Conservation (phyloP, 2,797 vertebrate species). For the Enteromius afrohamiltoni region DNA sequence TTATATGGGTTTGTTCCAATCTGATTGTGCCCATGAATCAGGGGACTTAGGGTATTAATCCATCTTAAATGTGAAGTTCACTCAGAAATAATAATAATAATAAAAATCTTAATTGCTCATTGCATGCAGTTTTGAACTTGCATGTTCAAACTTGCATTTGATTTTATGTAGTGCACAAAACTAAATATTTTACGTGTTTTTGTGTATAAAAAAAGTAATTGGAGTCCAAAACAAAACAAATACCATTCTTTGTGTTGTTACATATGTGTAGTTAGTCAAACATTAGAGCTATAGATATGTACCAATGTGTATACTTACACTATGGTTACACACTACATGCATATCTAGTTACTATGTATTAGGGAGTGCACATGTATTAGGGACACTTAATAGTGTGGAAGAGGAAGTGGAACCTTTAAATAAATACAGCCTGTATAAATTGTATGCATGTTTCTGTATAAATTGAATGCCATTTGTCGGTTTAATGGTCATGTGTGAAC, state of each 20-base stretch:
- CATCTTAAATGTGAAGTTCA: background rate
- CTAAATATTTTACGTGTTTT: background rate
- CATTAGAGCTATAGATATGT: no score
- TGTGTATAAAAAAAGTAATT: background rate
- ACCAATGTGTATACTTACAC: no score
- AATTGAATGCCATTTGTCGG: background rate
- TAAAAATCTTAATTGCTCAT: background rate
- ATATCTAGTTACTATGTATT: no score
- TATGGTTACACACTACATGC: no score
- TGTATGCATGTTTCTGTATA: background rate
- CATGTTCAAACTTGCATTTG: no score
- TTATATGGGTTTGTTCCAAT: background rate
- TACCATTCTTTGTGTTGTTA: no score
- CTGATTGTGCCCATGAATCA: background rate
- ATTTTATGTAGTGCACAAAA: background rate
- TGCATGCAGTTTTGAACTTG: background rate
- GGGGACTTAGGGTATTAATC: background rate
- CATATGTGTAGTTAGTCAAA: no score
- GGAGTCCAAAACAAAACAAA: background rate
- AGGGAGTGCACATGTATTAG: no score
- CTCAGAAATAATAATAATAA: background rate
- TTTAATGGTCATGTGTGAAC: background rate
- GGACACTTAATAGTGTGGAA: no score
- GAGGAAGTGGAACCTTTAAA: no score
- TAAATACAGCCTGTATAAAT: background rate